Evolutionary conservation across 2,797 vertebrate species (phyloP).

Genomic region (Hylomyscus alleni): DNA sequence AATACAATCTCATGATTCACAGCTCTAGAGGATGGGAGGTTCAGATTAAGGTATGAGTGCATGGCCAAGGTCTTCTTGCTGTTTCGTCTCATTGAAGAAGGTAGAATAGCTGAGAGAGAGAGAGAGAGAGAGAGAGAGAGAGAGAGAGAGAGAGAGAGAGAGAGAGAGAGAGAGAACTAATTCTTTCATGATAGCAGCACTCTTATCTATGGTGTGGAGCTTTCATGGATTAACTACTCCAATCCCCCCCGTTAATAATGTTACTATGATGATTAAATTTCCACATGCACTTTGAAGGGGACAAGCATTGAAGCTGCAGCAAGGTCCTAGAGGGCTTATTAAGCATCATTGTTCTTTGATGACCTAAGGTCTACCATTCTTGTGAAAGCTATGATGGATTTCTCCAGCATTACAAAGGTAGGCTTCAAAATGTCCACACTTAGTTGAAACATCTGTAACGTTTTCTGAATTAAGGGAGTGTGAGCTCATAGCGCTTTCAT

Average conservation of each 20-base stretch:
- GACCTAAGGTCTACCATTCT: neutral
- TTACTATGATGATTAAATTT: slow-evolving; percentile 17
- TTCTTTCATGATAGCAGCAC: neutral
- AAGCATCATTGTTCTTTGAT: slow-evolving; percentile 35
- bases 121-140: neutral
- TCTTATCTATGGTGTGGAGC: neutral
- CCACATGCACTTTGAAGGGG: neutral
- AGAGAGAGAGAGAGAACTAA: neutral
- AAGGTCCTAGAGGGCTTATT: slow-evolving; percentile 34
- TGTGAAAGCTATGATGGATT: slow-evolving; percentile 28
- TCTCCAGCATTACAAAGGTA: slow-evolving; percentile 37
- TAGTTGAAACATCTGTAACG: slow-evolving; percentile 42
- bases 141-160: neutral
- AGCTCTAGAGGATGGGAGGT: neutral
- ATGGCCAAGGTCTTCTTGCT: neutral
- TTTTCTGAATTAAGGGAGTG: slow-evolving; percentile 27
- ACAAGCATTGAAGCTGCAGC: neutral
- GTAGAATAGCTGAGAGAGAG: neutral
- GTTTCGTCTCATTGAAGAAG: neutral
- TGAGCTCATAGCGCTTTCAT: neutral
- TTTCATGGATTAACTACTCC: neutral
- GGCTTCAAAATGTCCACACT: slow-evolving; percentile 26
- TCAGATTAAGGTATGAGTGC: neutral
- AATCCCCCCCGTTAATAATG: neutral
- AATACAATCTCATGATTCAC: neutral